Evolutionary conservation across 2,888 invertebrate species (phyloP).

Genomic region (Drosophila barbarae): DNA sequence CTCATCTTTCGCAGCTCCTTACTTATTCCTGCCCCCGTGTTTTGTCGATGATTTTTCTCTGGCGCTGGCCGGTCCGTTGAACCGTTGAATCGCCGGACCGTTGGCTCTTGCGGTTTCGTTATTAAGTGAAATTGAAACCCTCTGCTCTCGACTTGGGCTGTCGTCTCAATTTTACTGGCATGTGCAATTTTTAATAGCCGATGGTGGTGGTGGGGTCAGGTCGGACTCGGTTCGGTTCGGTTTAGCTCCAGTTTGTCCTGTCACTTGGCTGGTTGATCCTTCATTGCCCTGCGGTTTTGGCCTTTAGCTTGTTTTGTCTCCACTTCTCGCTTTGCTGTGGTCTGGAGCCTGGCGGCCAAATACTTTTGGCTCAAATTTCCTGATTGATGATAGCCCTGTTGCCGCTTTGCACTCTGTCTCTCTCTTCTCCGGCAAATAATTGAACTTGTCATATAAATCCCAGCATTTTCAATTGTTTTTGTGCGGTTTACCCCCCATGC

Average conservation of each 20-base stretch:
- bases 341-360: slow-evolving; percentile 34
- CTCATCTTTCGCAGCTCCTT: slow-evolving; percentile 43
- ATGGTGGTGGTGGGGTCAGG: slow-evolving; percentile 14
- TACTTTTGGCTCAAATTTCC: slow-evolving; percentile 43
- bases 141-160: slow-evolving; percentile 59
- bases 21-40: slow-evolving; percentile 8
- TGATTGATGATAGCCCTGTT: slow-evolving; percentile 17
- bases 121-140: slow-evolving; percentile 72
- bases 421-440: slow-evolving; percentile 43
- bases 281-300: slow-evolving; percentile 47
- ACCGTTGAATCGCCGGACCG: slow-evolving; percentile 8
- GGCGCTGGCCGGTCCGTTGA: slow-evolving; percentile 8
- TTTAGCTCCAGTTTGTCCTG: slow-evolving; percentile 27
- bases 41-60: slow-evolving; percentile 48
- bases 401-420: neutral
- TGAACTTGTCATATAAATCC: slow-evolving; percentile 52
- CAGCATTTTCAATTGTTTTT: slow-evolving; percentile 35
- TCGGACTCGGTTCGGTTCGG: slow-evolving; percentile 1
- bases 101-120: slow-evolving; percentile 42
- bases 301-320: slow-evolving; percentile 35
- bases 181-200: slow-evolving; percentile 68
- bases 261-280: slow-evolving; percentile 40
- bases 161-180: slow-evolving; percentile 60
- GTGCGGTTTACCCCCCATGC: slow-evolving; percentile 18
- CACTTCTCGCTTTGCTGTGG: slow-evolving; percentile 27